Conservation (phyloP, 2,113 vertebrate genomes). For the Pyxicephalus adspersus region DNA sequence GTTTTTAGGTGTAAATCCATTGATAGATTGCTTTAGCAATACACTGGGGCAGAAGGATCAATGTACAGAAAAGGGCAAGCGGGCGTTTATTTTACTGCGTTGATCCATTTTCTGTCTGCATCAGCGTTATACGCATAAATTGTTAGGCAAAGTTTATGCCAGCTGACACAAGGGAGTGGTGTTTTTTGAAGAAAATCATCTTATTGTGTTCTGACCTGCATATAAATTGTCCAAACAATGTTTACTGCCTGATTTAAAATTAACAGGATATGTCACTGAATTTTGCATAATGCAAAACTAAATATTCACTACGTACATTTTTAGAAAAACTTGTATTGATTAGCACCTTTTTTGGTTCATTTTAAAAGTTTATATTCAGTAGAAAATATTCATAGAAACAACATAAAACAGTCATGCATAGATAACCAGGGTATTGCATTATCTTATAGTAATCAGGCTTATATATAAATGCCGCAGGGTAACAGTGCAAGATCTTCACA, state of each 20-base stretch:
- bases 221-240: neutral
- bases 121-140: slow-evolving; percentile 12
- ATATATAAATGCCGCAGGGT: too few species aligned
- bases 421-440: too few species aligned
- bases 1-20: slow-evolving; percentile 46
- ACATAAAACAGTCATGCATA: too few species aligned
- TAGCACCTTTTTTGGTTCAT: too few species aligned
- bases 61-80: slow-evolving; percentile 48
- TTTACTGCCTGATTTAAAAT: neutral
- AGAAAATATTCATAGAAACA: too few species aligned
- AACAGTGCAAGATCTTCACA: too few species aligned
- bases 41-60: slow-evolving; percentile 39
- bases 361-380: too few species aligned
- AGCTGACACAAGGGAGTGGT: neutral
- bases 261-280: neutral
- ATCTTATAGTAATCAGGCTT: too few species aligned
- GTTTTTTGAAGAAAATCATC: neutral
- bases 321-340: too few species aligned
- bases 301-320: too few species aligned
- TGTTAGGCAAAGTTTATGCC: slow-evolving; percentile 30
- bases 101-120: slow-evolving; percentile 24
- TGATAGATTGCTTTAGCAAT: slow-evolving; percentile 32
- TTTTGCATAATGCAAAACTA: too few species aligned
- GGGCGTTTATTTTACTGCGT: slow-evolving; percentile 31
- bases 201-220: neutral